Evolutionary conservation across 2,113 vertebrate species (phyloP).

Genomic region (Hystrix cristata): DNA sequence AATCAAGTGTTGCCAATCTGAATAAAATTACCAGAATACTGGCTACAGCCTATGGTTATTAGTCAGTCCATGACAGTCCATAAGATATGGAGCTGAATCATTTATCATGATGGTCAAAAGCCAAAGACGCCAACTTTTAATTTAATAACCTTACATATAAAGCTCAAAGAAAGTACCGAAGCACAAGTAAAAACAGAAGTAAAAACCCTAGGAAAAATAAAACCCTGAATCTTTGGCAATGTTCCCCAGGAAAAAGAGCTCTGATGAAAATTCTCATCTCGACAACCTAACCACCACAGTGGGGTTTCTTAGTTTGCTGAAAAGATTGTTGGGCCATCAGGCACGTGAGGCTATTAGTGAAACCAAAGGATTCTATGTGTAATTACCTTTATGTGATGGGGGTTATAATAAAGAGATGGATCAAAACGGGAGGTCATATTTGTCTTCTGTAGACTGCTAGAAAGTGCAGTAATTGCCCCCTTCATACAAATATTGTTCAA

Average conservation of each 20-base stretch:
- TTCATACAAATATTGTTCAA: not conserved
- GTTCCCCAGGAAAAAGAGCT: slow-evolving; percentile 16
- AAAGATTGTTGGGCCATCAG: not conserved
- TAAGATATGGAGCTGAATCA: not conserved
- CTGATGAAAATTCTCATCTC: slow-evolving; percentile 9
- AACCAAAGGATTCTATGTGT: not conserved
- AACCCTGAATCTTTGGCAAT: not conserved
- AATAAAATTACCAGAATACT: slow-evolving; percentile 20
- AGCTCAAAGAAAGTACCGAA: not conserved
- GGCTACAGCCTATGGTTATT: not conserved
- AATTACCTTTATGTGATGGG: not conserved
- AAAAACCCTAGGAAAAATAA: not conserved
- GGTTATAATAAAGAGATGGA: not conserved
- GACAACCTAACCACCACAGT: not conserved
- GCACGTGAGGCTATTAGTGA: not conserved
- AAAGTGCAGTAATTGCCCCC: not conserved
- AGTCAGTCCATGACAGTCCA: not conserved
- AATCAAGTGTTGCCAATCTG: not conserved
- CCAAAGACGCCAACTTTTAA: not conserved
- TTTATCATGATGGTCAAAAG: not conserved
- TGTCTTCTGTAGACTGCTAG: not conserved
- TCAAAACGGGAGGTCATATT: not conserved
- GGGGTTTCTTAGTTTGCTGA: not conserved
- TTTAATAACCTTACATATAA: not conserved
- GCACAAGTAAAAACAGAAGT: not conserved